Conservation (phyloP, 2,113 vertebrate species). For the Zosterops lateralis region DNA sequence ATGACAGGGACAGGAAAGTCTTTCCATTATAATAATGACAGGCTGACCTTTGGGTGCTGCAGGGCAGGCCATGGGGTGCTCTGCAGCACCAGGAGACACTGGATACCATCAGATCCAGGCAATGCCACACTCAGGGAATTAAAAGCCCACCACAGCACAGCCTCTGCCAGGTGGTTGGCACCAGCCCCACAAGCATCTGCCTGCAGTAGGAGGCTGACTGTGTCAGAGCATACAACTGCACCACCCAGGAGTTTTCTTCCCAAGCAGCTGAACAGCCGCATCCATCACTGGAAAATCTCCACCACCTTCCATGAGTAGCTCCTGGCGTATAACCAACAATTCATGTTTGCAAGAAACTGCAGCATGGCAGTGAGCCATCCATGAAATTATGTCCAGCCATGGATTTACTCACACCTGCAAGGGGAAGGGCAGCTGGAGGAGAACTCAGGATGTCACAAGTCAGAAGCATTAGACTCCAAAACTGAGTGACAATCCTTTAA, state of each 20-base stretch:
- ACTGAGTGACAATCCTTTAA: neutral
- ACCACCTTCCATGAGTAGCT: neutral
- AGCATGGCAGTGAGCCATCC: neutral
- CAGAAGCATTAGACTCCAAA: neutral
- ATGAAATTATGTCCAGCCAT: neutral
- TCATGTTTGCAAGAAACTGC: neutral
- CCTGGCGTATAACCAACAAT: neutral
- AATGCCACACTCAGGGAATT: neutral
- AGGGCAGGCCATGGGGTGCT: neutral
- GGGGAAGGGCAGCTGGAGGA: neutral
- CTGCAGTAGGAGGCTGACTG: fast-evolving
- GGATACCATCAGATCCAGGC: neutral
- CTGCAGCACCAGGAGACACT: neutral
- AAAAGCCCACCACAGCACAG: neutral
- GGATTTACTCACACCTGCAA: neutral
- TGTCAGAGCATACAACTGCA: neutral
- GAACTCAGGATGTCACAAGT: neutral
- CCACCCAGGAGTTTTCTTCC: neutral
- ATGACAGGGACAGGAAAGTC: neutral
- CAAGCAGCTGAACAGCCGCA: neutral
- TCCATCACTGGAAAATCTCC: neutral
- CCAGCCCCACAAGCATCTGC: neutral
- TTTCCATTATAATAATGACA: neutral
- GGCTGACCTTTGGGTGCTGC: neutral
- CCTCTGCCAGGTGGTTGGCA: neutral